Conservation (phyloP, 92 coral and sea anemone species). For the Zoanthus sociatus region DNA sequence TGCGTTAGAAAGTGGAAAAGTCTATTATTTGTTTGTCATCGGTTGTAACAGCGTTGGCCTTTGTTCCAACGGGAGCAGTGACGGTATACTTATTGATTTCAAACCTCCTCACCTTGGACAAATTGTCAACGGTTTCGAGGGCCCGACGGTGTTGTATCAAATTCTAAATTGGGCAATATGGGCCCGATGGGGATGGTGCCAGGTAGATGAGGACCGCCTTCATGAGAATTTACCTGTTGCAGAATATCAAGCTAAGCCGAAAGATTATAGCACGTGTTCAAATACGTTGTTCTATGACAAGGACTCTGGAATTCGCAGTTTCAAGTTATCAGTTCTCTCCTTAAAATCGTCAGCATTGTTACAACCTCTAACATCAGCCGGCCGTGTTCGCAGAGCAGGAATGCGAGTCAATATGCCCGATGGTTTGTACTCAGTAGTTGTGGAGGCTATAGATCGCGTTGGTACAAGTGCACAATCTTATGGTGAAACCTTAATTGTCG, state of each 20-base stretch:
- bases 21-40: slow-evolving; percentile 80
- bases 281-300: slow-evolving; percentile 82
- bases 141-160: slow-evolving; percentile 83
- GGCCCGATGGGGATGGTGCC: slow-evolving; percentile 99
- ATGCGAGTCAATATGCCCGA: slow-evolving; percentile 78
- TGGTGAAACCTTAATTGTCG: slow-evolving; percentile 85
- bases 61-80: slow-evolving; percentile 94
- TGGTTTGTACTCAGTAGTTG: slow-evolving; percentile 89
- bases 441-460: slow-evolving; percentile 87
- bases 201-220: slow-evolving; percentile 71
- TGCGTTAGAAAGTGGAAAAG: slow-evolving; percentile 80
- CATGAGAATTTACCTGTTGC: slow-evolving; percentile 31
- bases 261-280: slow-evolving; percentile 62
- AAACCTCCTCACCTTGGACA: slow-evolving; percentile 89
- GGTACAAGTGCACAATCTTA: slow-evolving; percentile 74
- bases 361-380: slow-evolving; percentile 69
- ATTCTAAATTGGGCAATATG: slow-evolving; percentile 91
- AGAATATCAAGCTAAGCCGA: neutral
- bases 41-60: slow-evolving; percentile 95
- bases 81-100: slow-evolving; percentile 91
- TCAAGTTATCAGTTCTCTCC: slow-evolving; percentile 88
- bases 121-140: slow-evolving; percentile 80
- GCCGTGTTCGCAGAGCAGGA: slow-evolving; percentile 83
- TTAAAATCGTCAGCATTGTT: slow-evolving; percentile 59
- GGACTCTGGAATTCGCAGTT: slow-evolving; percentile 81